Conservation (phyloP, 1,140 invertebrate species). For the Anadara kagoshimensis region DNA sequence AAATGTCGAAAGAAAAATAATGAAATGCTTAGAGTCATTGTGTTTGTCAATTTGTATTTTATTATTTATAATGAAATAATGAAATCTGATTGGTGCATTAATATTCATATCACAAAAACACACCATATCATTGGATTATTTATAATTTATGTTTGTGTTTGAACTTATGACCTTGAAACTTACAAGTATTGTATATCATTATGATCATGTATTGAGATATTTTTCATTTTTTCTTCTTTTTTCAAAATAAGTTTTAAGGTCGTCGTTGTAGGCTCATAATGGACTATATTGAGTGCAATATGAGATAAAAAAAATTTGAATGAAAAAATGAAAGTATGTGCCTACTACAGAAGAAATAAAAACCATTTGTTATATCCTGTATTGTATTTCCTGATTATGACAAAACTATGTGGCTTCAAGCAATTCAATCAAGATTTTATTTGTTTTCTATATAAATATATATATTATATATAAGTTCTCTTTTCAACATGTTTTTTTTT, state of each 20-base stretch:
- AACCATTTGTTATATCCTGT: too few relatives aligned
- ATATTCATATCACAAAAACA: background rate
- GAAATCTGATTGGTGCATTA: constrained; percentile 2
- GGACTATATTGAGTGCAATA: too few relatives aligned
- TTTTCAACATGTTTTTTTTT: constrained; percentile 6
- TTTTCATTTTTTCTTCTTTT: background rate
- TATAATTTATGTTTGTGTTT: constrained; percentile 16
- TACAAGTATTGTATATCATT: constrained; percentile 7
- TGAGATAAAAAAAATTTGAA: too few relatives aligned
- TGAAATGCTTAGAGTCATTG: constrained; percentile 13
- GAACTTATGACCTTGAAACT: constrained; percentile 13
- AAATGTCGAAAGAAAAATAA: constrained; percentile 1
- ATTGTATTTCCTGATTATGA: constrained; percentile 7
- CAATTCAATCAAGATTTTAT: constrained; percentile 9
- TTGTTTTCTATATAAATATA: constrained; percentile 7
- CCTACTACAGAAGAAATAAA: too few relatives aligned
- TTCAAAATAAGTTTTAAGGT: background rate
- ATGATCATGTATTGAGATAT: background rate
- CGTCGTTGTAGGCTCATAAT: too few relatives aligned
- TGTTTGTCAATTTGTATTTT: constrained; percentile 4
- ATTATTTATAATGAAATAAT: background rate
- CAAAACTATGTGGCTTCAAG: constrained; percentile 21
- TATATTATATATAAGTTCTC: constrained; percentile 12
- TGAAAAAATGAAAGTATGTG: too few relatives aligned
- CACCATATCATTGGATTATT: background rate